Evolutionary conservation across 2,797 vertebrate species (phyloP).

Genomic region (Chanos chanos): DNA sequence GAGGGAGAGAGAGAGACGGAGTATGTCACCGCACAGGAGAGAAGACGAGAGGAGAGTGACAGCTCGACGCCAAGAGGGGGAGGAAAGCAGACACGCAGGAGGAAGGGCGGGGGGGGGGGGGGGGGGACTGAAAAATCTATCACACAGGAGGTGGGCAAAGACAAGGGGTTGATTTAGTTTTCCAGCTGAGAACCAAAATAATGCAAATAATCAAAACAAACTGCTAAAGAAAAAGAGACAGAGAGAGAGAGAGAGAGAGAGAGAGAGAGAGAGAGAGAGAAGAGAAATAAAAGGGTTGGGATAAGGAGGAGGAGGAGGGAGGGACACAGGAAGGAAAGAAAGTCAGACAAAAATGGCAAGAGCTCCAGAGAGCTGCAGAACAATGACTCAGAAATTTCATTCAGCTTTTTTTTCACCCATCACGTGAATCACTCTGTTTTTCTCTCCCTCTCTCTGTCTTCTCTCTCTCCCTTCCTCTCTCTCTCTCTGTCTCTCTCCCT

Average conservation of each 20-base stretch:
- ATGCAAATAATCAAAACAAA: slow-evolving; percentile 43
- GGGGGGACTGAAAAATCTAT: slow-evolving; percentile 43
- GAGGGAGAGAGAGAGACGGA: too few relatives aligned
- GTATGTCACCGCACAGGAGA: too few relatives aligned
- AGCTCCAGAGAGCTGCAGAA: too few relatives aligned
- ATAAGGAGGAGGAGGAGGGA: too few relatives aligned
- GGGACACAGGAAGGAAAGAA: too few relatives aligned
- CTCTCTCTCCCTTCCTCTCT: background rate
- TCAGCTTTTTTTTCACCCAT: slow-evolving; percentile 22
- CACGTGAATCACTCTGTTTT: background rate
- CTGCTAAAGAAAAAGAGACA: slow-evolving; percentile 26
- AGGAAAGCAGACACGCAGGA: too few relatives aligned
- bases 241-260: slow-evolving; percentile 38
- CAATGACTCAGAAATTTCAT: too few relatives aligned
- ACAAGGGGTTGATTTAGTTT: slow-evolving; percentile 62
- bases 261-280: background rate
- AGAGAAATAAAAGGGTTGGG: too few relatives aligned
- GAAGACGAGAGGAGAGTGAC: too few relatives aligned
- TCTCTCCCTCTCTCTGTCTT: background rate
- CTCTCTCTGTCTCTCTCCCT: background rate
- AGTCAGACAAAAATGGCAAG: too few relatives aligned
- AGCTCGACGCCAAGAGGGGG: too few relatives aligned
- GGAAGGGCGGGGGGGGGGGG: too few relatives aligned
- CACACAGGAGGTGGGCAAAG: slow-evolving; percentile 37
- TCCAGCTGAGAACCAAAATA: slow-evolving; percentile 58